Evolutionary conservation across 2,797 vertebrate species (phyloP), one percentile per base, ranked within the genome.

Genomic region (Sebastes aleutianus): DNA sequence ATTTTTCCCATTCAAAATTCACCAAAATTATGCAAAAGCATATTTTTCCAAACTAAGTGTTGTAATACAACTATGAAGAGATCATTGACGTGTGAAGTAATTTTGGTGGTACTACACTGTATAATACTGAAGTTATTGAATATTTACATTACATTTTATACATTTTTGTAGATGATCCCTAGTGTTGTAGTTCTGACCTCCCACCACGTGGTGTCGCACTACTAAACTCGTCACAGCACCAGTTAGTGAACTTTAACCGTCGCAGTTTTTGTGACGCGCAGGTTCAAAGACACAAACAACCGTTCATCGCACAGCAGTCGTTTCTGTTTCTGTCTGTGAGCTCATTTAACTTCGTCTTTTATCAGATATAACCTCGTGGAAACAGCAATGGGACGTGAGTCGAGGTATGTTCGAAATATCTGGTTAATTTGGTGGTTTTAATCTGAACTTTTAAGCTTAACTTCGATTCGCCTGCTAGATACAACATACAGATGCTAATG

Each of bases 351-450:
- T 6, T 6, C 32, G 2, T 58, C 67, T 66, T 68, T 36, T 20
- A 26, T 3, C n/a, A 64, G 16, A 18, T 3, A 1, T 11, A 24
- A 24, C 24, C 64, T 43, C 0, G 53, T 56, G 13, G 4, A 29
- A 29, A 0, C 26, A 50, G 16, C 3, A 4, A 96, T 96, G 96
- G 95, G 95, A 20, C 93, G 96, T 0, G 96, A 96, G 77, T 96
- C 95, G 10, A 94, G 96, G 96, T 96, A 79, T 66, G 91, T 75
- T 8, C 12, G 4, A 34, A 8, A 20, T n/a, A 58, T 22, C 0
- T 0, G 0, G 12, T 43, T 8, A 9, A 27, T 67, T 29, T 53
- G 1, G 2, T 16, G 13, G 13, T 12, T 58, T 62, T 16, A 47
- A 4, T 53, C 2, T 16, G 16, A 18, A 36, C 34, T 36, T 36